Evolutionary conservation across 2,113 vertebrate genomes (phyloP), one percentile per base, ranked within the genome.

Genomic region (Anhinga rufa): DNA sequence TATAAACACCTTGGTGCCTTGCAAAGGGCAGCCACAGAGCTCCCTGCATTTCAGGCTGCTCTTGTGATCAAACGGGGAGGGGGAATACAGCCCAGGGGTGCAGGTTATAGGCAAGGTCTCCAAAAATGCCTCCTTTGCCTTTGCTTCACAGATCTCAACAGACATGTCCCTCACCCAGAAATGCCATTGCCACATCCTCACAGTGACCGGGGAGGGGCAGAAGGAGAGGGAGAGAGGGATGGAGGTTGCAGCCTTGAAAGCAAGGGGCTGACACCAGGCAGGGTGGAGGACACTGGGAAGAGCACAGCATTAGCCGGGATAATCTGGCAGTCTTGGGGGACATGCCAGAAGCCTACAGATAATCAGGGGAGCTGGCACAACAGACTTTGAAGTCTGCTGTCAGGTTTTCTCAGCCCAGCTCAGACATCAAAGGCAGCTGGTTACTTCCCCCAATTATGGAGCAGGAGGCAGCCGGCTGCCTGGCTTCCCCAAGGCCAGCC

Each of bases 341-440:
- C 0, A 2, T 0, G 5, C 74, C 87, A 91, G 87, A 84, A 96
- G 81, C 93, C 91, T 68, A 31, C 65, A 82, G 86, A 96, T 95
- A 96, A 95, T 91, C 92, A 68, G 77, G 46, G 80, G 72, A 96
- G 90, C 90, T 77, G 81, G 66, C 4, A 2, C 87, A 83, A 62
- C 69, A 92, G 82, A 79, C 94, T 97, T 97, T 93, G 94, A 95
- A 95, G 93, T 94, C 87, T 94, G 87, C 82, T 3, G 6, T 87
- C 86, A 96, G 91, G 82, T 94, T 95, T 82, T 75, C 95, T 97
- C 87, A 96, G 80, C 77, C 76, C 26, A 0, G 86, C 95, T 95
- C 95, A 96, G 92, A 95, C 88, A 92, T 97, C 93, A 96, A 97
- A 97, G 93, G 92, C 94, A 83, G 88, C 93, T 86, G 92, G 88